Evolutionary conservation across 2,113 vertebrate species (phyloP).

Genomic region (Cromileptes altivelis): DNA sequence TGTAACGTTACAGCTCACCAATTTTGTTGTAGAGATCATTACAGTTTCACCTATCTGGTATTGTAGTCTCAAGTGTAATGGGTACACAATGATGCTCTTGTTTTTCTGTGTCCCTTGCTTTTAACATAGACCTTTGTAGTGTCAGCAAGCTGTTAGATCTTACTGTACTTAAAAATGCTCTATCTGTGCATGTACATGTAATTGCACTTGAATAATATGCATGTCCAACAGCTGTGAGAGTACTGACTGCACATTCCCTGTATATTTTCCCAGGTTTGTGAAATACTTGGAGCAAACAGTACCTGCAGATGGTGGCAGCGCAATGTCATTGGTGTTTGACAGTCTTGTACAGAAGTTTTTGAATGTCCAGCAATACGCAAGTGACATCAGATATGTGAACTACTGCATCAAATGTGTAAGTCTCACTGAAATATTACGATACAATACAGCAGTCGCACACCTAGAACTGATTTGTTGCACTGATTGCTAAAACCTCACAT

Average conservation of each 20-base stretch:
- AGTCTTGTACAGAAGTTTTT: constrained; percentile 88
- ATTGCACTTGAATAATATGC: not conserved
- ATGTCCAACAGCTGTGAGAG: not conserved
- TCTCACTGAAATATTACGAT: constrained; percentile 10
- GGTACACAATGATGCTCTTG: no score
- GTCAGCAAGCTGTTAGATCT: no score
- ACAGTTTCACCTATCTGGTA: no score
- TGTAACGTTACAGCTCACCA: no score
- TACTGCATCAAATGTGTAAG: constrained; percentile 92
- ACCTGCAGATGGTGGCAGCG: constrained; percentile 56
- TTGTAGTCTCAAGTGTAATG: no score
- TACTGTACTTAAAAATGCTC: not conserved
- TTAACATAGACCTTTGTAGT: no score
- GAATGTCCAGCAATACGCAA: constrained; percentile 82
- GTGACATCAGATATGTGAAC: constrained; percentile 88
- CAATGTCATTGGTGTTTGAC: constrained; percentile 83
- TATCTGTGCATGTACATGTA: not conserved
- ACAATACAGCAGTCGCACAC: not conserved
- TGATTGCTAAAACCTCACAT: no score
- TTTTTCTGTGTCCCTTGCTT: no score
- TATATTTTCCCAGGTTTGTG: constrained; percentile 83
- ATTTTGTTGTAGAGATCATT: no score
- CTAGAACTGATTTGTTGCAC: not conserved
- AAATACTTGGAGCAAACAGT: constrained; percentile 83
- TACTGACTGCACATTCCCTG: not conserved